Evolutionary conservation across 37 sponge, comb jelly and placozoan species (phyloP).

Genomic region (Agelas oroides): DNA sequence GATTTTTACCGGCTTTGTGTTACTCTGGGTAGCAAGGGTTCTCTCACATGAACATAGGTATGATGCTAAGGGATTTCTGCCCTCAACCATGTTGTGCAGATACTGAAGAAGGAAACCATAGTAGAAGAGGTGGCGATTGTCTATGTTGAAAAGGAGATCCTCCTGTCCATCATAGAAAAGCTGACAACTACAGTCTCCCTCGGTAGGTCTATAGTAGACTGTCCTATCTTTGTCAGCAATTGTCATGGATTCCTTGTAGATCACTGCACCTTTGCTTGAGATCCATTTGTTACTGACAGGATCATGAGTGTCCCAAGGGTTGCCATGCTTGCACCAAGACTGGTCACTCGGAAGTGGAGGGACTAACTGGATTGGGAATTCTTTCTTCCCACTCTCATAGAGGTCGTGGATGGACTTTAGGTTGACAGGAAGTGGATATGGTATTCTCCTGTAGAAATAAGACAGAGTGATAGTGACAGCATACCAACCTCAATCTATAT

Average conservation of each 20-base stretch:
- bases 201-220: slow-evolving; percentile 7
- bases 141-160: slow-evolving; percentile 20
- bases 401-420: no score
- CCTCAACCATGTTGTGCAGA: slow-evolving; percentile 24
- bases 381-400: no score
- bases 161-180: slow-evolving; percentile 27
- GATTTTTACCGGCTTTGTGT: slow-evolving; percentile 8
- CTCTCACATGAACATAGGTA: neutral
- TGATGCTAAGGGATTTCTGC: slow-evolving; percentile 8
- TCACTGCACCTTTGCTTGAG: neutral
- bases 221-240: neutral
- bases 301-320: neutral
- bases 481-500: no score
- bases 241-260: slow-evolving; percentile 24
- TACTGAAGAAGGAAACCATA: slow-evolving; percentile 21
- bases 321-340: slow-evolving; percentile 17
- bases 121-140: slow-evolving; percentile 1
- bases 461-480: no score
- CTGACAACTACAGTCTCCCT: slow-evolving; percentile 5
- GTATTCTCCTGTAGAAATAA: no score
- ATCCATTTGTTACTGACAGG: slow-evolving; percentile 4
- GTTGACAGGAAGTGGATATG: no score
- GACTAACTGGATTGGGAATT: no score
- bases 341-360: no score
- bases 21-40: slow-evolving; percentile 5